Evolutionary conservation across 2,797 vertebrate species (phyloP).

Genomic region (Anomalospiza imberbis): DNA sequence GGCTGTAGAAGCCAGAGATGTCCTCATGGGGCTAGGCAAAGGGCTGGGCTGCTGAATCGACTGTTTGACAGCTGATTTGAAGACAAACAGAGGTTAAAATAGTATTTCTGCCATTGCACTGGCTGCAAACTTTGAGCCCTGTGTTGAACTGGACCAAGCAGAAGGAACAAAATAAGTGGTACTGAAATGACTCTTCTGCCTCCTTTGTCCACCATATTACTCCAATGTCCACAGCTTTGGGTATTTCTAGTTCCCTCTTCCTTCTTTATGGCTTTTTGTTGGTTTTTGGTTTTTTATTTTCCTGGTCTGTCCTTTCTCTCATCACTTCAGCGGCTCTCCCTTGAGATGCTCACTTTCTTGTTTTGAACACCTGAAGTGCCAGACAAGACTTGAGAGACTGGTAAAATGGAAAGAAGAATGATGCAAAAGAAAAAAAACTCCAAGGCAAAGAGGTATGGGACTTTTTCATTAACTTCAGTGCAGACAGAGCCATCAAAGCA

Average conservation of each 20-base stretch:
- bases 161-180: neutral
- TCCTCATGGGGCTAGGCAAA: constrained; percentile 3
- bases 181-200: neutral
- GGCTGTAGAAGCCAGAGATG: neutral
- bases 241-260: neutral
- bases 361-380: neutral
- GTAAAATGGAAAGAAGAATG: neutral
- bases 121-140: neutral
- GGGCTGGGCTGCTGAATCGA: neutral
- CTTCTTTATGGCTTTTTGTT: neutral
- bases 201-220: neutral
- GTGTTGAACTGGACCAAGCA: neutral
- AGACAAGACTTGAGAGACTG: neutral
- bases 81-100: constrained; percentile 48
- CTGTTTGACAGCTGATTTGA: neutral
- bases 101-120: neutral
- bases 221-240: neutral
- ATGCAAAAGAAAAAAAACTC: neutral
- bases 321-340: neutral
- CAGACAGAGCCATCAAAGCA: neutral
- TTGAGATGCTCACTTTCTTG: neutral
- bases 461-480: neutral
- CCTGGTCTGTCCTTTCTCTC: neutral
- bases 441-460: neutral
- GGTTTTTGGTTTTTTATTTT: neutral